Evolutionary conservation across 2,888 invertebrate genomes (phyloP), one percentile per base, ranked within the genome.

Genomic region (Toxonevra muliebris): DNA sequence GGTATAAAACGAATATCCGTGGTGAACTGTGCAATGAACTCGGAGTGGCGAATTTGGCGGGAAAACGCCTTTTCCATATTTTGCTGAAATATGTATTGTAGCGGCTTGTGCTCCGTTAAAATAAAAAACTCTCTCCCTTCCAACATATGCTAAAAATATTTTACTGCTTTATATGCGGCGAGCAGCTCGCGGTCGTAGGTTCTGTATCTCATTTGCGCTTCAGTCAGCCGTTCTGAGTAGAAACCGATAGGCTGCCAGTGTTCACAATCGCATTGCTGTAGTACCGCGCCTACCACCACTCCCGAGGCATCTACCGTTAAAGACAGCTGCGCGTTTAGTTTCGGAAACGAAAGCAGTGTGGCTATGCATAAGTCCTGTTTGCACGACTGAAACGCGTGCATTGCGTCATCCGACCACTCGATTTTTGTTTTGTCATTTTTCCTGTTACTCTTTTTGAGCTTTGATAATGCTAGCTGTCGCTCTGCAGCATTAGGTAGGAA

Each of bases 101-200:
- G 43, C 7, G 65, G 65, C 12, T 69, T 66, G 40, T 60, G 62
- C 19, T 66, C 66, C 0, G 64, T 71, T 2, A 50, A 13, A 42
- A 69, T 68, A 11, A 45, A 45, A 58, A 67, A 63, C 17, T 60
- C 40, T 30, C 60, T 58, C 1, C 65, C 63, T 62, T 71, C 68
- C 1, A 69, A 40, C 66, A 65, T 68, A 17, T 71, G 64, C n/a
- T 63, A 53, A 19, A 68, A 69, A n/a, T n/a, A n/a, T n/a, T n/a
- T n/a, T n/a, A n/a, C n/a, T n/a, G n/a, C n/a, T n/a, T n/a, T n/a
- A n/a, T 69, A 69, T 17, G 65, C 63, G 13, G 65, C 66, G 2
- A 64, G 30, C 3, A 71, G 53, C 50, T 70, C 68, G 10, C 63
- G 55, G 40, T 72, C 68, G 41, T 72, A 72, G 1, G 69, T 69